These are phyloP conservation scores for Callaeas wilsoni DNA, from an alignment of 2,113 vertebrate species.

Conservation along the genomic window DNA sequence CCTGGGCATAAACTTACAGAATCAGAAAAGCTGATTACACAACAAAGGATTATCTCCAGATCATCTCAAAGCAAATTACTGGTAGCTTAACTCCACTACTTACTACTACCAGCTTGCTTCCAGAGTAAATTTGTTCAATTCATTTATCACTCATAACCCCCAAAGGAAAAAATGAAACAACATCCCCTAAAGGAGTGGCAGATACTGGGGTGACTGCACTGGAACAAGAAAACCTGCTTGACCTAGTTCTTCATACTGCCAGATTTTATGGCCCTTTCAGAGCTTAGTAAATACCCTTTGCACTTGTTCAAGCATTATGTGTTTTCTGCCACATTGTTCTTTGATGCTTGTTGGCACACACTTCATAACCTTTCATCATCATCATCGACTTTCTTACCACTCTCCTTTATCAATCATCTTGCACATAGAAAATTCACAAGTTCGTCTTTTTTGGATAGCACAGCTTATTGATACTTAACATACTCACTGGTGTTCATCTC, in stretches of 20 bases:
- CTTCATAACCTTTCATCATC: not conserved
- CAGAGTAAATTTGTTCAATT: not conserved
- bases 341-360: rapidly evolving
- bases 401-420: not conserved
- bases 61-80: not conserved
- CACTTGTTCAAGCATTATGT: not conserved
- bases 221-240: not conserved
- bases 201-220: not conserved
- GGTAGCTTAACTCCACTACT: not conserved
- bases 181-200: not conserved
- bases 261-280: not conserved
- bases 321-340: not conserved
- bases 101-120: not conserved
- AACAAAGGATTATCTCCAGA: not conserved
- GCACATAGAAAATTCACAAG: not conserved
- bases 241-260: not conserved
- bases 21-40: not conserved
- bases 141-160: not conserved
- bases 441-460: not conserved
- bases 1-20: not conserved
- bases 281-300: not conserved
- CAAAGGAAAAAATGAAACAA: not conserved
- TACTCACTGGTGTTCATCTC: not conserved
- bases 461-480: not conserved
- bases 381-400: not conserved